phyloP scores from a whole-genome alignment of 2,797 vertebrate species.

The Lagorchestes hirsutus region DNA sequence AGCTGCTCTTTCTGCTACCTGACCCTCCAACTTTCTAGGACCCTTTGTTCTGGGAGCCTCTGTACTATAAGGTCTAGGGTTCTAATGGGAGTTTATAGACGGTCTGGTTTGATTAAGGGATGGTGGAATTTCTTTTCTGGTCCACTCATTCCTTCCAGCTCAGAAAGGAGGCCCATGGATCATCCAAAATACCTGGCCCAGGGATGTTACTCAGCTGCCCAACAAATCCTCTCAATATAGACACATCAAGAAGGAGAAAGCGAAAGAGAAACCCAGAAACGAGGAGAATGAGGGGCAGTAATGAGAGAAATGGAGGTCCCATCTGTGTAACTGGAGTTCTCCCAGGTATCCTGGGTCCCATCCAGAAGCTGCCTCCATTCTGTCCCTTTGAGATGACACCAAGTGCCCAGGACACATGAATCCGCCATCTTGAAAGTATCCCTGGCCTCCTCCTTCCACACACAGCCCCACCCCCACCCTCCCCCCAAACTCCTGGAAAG shows the following conservation, averaged over 20 bases:
- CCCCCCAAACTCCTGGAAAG: constrained; percentile 88
- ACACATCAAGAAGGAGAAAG: neutral
- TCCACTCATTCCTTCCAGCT: neutral
- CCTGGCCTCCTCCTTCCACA: neutral
- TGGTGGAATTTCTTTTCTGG: neutral
- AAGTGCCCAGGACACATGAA: neutral
- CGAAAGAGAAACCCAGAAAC: neutral
- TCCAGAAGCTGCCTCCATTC: neutral
- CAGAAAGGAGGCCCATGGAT: neutral
- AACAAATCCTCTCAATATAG: neutral
- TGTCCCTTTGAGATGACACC: neutral
- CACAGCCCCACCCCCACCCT: constrained; percentile 28
- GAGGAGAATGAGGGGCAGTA: neutral
- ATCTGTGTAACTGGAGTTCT: neutral
- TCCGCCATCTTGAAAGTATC: rapidly evolving
- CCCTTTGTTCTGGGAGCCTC: neutral
- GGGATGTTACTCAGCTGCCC: neutral
- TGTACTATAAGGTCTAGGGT: neutral
- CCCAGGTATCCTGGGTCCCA: neutral
- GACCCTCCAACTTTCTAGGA: neutral
- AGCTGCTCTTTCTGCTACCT: neutral
- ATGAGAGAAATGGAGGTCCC: neutral
- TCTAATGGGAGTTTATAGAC: neutral
- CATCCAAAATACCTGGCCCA: neutral
- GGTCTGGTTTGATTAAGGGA: neutral